These are phyloP conservation scores for Steinernema scapterisci DNA, from an alignment of 2,888 invertebrate genomes.

Conservation along the genomic window DNA sequence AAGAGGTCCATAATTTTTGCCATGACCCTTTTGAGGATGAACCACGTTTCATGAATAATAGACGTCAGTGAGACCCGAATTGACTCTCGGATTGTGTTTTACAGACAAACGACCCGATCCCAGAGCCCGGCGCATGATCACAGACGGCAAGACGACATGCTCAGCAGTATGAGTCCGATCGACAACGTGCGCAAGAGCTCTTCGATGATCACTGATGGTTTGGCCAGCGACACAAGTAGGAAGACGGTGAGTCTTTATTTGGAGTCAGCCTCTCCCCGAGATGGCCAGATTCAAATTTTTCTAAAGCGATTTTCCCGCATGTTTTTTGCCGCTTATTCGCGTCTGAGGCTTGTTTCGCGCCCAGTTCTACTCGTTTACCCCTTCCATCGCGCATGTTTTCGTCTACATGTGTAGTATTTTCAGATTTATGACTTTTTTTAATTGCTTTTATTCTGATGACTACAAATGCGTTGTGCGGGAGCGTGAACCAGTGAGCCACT, in stretches of 20 bases:
- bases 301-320: too few species aligned
- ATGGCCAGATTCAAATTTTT: too few species aligned
- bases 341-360: background rate
- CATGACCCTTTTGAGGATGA: background rate
- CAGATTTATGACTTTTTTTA: slow-evolving; percentile 25
- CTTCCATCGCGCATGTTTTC: background rate
- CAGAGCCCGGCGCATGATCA: slow-evolving; percentile 12
- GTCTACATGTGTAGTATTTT: background rate
- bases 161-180: slow-evolving; percentile 28
- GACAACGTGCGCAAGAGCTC: slow-evolving; percentile 24
- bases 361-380: background rate
- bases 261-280: too few species aligned
- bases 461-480: background rate
- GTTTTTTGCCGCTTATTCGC: too few species aligned
- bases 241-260: background rate
- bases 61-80: too few species aligned
- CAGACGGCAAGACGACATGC: slow-evolving; percentile 16
- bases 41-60: background rate
- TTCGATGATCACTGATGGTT: slow-evolving; percentile 27
- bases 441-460: slow-evolving; percentile 21
- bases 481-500: background rate
- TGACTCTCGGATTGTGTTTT: too few species aligned
- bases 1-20: background rate
- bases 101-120: background rate
- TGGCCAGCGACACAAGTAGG: background rate